Evolutionary conservation across 2,113 vertebrate genomes (phyloP).

Genomic region (Circaetus gallicus): DNA sequence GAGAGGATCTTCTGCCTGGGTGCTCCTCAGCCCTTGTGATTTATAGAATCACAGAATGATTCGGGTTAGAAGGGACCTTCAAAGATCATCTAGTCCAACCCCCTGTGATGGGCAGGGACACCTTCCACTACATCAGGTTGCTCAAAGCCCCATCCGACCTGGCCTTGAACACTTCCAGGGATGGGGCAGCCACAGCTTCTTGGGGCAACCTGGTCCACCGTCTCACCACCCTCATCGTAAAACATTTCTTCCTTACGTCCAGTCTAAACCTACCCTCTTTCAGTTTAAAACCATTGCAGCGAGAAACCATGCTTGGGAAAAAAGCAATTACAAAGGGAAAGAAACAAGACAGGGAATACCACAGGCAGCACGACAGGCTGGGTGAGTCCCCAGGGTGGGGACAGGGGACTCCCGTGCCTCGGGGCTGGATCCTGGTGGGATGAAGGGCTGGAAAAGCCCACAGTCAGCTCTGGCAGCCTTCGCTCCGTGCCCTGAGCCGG

Average conservation of each 20-base stretch:
- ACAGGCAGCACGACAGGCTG: fast-evolving
- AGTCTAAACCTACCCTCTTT: too few relatives aligned
- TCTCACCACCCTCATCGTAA: fast-evolving
- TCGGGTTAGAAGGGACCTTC: background rate
- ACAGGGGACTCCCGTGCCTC: background rate
- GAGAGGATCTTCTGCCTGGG: background rate
- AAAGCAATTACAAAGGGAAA: background rate
- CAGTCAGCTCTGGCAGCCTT: background rate
- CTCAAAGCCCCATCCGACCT: too few relatives aligned
- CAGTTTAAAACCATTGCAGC: background rate
- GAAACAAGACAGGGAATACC: background rate
- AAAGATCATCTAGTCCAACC: fast-evolving
- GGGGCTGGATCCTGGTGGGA: fast-evolving
- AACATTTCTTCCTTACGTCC: background rate
- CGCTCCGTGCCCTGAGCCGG: fast-evolving
- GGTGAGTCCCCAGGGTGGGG: background rate
- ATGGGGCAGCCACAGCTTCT: too few relatives aligned
- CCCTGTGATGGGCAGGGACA: background rate
- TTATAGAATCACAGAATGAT: background rate
- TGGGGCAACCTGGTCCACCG: background rate
- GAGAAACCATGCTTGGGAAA: fast-evolving
- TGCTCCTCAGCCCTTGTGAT: background rate
- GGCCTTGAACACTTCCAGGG: too few relatives aligned
- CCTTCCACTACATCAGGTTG: background rate
- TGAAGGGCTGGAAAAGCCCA: background rate